phyloP scores from a whole-genome alignment of 2,888 invertebrate genomes.

The Tenthredo amoena region DNA sequence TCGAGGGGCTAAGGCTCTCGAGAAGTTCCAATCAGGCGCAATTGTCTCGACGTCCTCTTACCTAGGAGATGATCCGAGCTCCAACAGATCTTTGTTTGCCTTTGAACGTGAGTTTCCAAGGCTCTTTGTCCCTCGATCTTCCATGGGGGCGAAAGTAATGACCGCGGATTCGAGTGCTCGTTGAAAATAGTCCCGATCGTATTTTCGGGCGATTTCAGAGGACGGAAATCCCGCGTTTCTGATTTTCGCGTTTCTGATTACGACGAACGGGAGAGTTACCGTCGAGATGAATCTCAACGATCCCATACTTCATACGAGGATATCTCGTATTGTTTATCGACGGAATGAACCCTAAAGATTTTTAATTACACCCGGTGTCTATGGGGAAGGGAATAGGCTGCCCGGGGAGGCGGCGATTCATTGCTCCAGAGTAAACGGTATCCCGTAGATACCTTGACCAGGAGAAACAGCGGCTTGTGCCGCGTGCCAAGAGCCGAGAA shows the following conservation, averaged over 20 bases:
- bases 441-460: constrained; percentile 3
- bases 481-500: constrained; percentile 41
- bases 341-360: constrained; percentile 62
- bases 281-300: neutral
- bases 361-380: constrained; percentile 19
- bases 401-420: neutral
- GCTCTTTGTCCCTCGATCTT: neutral
- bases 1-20: constrained; percentile 19
- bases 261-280: neutral
- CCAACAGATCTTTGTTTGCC: neutral
- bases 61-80: neutral
- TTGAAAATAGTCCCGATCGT: neutral
- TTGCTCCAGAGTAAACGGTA: constrained; percentile 6
- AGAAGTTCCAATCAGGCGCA: constrained; percentile 66
- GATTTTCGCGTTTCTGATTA: too few relatives aligned
- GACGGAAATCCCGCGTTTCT: too few relatives aligned
- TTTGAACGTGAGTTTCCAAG: neutral
- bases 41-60: constrained; percentile 65
- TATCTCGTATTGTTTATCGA: constrained; percentile 65
- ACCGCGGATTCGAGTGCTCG: too few relatives aligned
- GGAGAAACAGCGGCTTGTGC: constrained; percentile 14
- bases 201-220: neutral
- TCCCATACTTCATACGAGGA: constrained; percentile 43
- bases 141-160: neutral
- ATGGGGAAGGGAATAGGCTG: neutral